Percentiles rank a stretch among this genome's conserved stretches.
Conservation (phyloP, 2,888 invertebrate genomes). For the Odiellus spinosus region DNA sequence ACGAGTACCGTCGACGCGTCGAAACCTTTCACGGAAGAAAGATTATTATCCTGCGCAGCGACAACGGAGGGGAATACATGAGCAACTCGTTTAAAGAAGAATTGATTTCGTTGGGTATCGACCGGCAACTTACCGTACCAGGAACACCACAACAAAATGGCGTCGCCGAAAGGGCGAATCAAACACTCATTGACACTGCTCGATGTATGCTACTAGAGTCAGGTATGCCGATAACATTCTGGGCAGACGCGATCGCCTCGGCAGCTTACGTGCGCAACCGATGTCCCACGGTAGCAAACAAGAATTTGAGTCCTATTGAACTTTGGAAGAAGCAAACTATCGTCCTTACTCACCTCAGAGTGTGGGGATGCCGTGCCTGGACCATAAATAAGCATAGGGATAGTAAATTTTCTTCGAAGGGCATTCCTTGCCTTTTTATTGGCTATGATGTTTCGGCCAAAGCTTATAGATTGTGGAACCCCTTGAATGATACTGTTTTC, state of each 20-base stretch:
- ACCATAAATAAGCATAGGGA: conserved; percentile 6
- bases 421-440: conserved; percentile 6
- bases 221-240: conserved; percentile 12
- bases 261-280: conserved; percentile 18
- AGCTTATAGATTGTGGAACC: conserved; percentile 9
- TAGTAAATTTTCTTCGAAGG: conserved; percentile 10
- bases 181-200: conserved; percentile 17
- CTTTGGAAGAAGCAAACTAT: conserved; percentile 8
- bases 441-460: conserved; percentile 13
- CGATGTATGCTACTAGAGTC: conserved; percentile 14
- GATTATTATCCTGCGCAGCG: conserved; percentile 7
- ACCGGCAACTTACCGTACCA: conserved; percentile 11
- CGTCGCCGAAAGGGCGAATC: conserved; percentile 18
- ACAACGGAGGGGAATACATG: conserved; percentile 13
- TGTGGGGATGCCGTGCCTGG: conserved; percentile 15
- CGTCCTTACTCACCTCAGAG: conserved; percentile 9
- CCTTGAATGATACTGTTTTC: conserved; percentile 2
- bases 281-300: conserved; percentile 1
- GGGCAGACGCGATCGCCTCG: conserved; percentile 18
- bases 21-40: neutral
- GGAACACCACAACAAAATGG: conserved; percentile 20
- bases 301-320: conserved; percentile 15
- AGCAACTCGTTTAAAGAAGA: conserved; percentile 11
- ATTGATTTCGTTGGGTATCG: conserved; percentile 13
- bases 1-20: neutral